Percentiles rank a stretch among this genome's conserved stretches.
These are phyloP conservation scores for Cyrtonyx montezumae DNA, from an alignment of 2,113 vertebrate genomes.

Conservation along the genomic window DNA sequence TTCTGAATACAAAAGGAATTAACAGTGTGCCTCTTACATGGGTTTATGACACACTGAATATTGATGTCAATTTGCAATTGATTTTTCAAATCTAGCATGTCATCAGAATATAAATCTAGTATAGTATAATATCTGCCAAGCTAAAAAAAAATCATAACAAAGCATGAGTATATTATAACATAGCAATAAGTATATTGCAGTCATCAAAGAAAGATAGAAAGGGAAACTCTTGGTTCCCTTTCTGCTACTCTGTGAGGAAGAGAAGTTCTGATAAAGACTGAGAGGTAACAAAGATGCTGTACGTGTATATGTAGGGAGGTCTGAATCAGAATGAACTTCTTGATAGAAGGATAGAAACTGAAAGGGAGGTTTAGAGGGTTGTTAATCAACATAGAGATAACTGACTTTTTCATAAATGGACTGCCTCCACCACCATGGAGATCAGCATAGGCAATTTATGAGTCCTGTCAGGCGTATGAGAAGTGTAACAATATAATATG, in stretches of 20 bases:
- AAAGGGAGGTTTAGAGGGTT: neutral
- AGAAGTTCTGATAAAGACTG: neutral
- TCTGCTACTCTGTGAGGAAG: neutral
- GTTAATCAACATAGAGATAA: neutral
- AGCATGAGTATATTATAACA: neutral
- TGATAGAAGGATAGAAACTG: neutral
- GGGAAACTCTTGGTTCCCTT: neutral
- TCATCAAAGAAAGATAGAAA: neutral
- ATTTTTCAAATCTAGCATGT: neutral
- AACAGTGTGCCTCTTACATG: neutral
- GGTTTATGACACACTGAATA: neutral
- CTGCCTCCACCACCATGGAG: neutral
- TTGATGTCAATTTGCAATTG: slow-evolving; percentile 4
- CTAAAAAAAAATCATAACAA: neutral
- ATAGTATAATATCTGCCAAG: neutral
- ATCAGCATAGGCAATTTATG: neutral
- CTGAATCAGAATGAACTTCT: neutral
- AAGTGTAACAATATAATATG: neutral
- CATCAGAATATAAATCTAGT: neutral
- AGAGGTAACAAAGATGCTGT: neutral
- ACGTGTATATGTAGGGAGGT: fast-evolving
- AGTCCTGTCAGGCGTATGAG: neutral
- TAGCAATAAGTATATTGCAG: neutral
- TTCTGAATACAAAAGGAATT: neutral
- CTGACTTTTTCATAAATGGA: neutral